Evolutionary conservation across 2,888 invertebrate species (phyloP), one percentile per base, ranked within the genome.

Genomic region (Caradrina kadenii): DNA sequence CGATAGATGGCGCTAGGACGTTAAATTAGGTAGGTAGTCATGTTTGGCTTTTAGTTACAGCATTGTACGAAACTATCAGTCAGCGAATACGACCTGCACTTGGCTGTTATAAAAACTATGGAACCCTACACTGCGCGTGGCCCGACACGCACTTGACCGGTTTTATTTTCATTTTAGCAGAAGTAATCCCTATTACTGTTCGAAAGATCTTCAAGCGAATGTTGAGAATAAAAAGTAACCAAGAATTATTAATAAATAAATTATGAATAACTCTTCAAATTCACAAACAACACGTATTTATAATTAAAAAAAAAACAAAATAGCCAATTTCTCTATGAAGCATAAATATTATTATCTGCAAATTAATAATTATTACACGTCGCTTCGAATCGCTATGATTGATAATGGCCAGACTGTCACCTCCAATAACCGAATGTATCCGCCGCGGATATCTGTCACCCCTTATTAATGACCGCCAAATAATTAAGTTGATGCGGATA

Each of bases 371-470:
- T 0, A 56, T 31, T 35, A 42, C 19, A n/a, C 58, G 21, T 7
- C 35, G 13, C n/a, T 63, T 31, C 49, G 1, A 59, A 45, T 22
- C 21, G 19, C 22, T 52, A 54, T 55, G 54, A 76, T 70, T 59
- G 31, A 70, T 62, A 70, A 63, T 59, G 50, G 54, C 64, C 11
- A 39, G 22, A 39, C 19, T 55, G 76, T 59, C 75, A 76, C 71
- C 19, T 59, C 26, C 61, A 75, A 65, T 75, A 70, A 26, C 61
- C 64, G 45, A 15, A 49, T 8, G 35, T 64, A 65, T 76, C 70
- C 64, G 75, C 70, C n/a, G 64, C 62, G 58, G 62, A 70, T 76
- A 76, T 65, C 48, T 70, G 64, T 70, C 70, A 2, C 21, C n/a
- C 21, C 35, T 58, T 65, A 64, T 76, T 76, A 70, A 76, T 65